phyloP scores from a whole-genome alignment of 2,888 invertebrate species.

The Frankliniella intonsa region DNA sequence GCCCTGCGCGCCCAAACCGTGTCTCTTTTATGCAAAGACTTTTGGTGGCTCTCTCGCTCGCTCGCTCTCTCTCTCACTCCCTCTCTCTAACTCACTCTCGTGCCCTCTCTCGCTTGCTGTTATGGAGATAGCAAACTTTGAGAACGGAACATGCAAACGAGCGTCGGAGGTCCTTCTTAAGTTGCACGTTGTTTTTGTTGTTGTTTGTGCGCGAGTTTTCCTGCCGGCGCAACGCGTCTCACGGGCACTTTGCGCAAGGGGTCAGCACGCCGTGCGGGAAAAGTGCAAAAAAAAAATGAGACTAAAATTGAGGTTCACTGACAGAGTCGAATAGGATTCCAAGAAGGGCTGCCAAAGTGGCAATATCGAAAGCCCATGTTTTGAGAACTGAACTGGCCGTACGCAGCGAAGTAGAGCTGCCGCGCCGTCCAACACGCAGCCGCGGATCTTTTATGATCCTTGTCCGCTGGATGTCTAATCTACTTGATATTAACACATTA shows the following conservation, averaged over 20 bases:
- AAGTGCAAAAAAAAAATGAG: background rate
- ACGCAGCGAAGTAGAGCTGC: background rate
- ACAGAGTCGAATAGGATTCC: background rate
- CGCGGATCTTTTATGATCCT: background rate
- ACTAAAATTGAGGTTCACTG: background rate
- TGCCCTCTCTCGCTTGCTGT: background rate
- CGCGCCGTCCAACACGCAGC: background rate
- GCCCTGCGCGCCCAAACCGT: background rate
- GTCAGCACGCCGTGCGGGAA: background rate
- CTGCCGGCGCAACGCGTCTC: too few relatives aligned
- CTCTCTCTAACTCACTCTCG: background rate
- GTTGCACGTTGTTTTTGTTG: background rate
- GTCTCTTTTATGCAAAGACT: slow-evolving; percentile 20
- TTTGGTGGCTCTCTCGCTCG: background rate
- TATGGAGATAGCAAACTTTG: slow-evolving; percentile 23
- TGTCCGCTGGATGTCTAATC: background rate
- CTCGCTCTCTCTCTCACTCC: background rate
- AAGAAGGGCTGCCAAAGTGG: too few relatives aligned
- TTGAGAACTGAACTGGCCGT: too few relatives aligned
- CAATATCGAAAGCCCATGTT: too few relatives aligned
- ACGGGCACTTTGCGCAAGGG: background rate
- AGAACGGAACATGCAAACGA: slow-evolving; percentile 19
- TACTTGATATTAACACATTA: background rate
- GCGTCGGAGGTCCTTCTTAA: background rate
- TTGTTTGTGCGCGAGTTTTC: background rate